Conservation (phyloP, 2,797 vertebrate species). For the Ara ararauna region DNA sequence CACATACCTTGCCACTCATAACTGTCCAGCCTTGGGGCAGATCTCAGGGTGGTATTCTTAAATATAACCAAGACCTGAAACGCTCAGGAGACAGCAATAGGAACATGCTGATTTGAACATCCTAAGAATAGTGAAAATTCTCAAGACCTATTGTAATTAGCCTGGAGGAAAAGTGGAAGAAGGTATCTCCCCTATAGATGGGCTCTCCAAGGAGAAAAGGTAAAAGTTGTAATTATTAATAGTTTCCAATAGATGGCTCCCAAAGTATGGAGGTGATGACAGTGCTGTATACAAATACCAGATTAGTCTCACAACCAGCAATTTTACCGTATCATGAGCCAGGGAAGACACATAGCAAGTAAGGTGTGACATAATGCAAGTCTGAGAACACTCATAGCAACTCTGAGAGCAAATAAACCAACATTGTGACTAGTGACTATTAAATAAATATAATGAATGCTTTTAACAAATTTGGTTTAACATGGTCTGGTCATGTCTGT, state of each 20-base stretch:
- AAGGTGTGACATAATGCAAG: neutral
- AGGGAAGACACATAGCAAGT: neutral
- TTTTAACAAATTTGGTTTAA: neutral
- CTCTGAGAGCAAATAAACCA: neutral
- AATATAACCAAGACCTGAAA: neutral
- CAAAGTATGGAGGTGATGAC: neutral
- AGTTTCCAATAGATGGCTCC: neutral
- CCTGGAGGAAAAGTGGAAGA: neutral
- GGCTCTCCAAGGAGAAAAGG: neutral
- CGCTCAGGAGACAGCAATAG: neutral
- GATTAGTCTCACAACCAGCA: fast-evolving
- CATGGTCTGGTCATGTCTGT: neutral
- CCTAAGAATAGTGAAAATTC: neutral
- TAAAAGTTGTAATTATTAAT: neutral
- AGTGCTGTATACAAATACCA: fast-evolving
- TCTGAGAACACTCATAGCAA: neutral
- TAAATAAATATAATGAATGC: neutral
- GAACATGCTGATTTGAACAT: neutral
- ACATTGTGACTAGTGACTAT: neutral
- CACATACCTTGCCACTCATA: neutral
- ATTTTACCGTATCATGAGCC: fast-evolving
- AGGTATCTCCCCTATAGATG: fast-evolving
- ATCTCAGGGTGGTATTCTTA: neutral
- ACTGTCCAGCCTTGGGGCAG: neutral
- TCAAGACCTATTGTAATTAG: neutral